Base-by-base conservation (phyloP, 1,140 invertebrate genomes). In the Halictus rubicundus region DNA sequence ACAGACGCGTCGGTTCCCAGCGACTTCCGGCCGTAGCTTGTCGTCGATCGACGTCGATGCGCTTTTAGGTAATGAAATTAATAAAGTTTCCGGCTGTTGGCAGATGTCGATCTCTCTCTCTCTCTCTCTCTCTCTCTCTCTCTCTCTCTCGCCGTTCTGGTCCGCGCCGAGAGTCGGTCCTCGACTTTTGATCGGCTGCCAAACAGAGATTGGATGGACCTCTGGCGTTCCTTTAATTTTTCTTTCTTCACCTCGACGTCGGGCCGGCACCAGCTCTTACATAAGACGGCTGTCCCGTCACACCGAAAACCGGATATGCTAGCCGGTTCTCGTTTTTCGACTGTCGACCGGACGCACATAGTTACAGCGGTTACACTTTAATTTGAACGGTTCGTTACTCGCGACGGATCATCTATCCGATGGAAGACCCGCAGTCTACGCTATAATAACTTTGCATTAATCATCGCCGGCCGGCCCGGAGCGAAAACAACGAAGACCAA, bases 61-160 rank as follows among this genome's bases (percentile, higher is more conserved):
- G 54, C 78, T 68, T 75, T 75, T 68, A 68, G 72, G 63, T 76
- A 76, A 80, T 76, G 78, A 76, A 76, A 80, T 80, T 80, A 80
- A 80, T 80, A 80, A 80, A 69, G 64, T 80, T 74, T 49, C 25
- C 61, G 61, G 42, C 16, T 37, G 49, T 65, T 69, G 78, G 78
- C 72, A 79, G 61, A 75, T 75, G 71, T 61, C 42, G 64, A 6
- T 12, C 59, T 66, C 54, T 64, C 39, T 39, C 32, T 32, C 27
- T 32, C 27, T 32, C 27, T 32, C 27, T 32, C 27, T 32, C 27
- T 32, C 27, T 32, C 27, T 32, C 27, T 32, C 27, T 32, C 27
- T 32, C 32, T 32, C 32, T 32, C 32, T 32, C 5, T 32, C 32
- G 32, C 32, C 32, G 32, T 32, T 32, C 32, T 32, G 32, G 32